Evolutionary conservation across 2,888 invertebrate species (phyloP).

Genomic region (Copidosoma aretas): DNA sequence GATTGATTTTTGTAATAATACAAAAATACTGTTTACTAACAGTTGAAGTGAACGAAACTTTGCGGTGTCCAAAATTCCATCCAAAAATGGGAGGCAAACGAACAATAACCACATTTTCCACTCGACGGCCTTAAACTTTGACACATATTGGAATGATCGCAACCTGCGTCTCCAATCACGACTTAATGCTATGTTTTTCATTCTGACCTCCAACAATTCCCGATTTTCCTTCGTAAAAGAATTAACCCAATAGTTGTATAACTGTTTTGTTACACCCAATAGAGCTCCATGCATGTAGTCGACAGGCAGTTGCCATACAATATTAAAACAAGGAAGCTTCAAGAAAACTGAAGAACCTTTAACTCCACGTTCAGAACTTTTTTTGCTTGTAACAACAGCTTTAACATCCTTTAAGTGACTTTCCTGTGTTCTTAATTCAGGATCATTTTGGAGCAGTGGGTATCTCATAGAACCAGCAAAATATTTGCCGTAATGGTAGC

Average conservation of each 20-base stretch:
- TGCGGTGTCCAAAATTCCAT: constrained; percentile 26
- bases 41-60: constrained; percentile 5
- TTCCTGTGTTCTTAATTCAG: constrained; percentile 17
- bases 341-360: constrained; percentile 18
- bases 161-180: constrained; percentile 7
- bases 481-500: constrained; percentile 36
- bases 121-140: constrained; percentile 34
- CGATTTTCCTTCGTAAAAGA: background rate
- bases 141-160: background rate
- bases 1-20: background rate
- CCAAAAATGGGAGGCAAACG: constrained; percentile 21
- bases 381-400: background rate
- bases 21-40: background rate
- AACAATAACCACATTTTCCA: constrained; percentile 34
- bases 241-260: constrained; percentile 19
- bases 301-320: constrained; percentile 19
- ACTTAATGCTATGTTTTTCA: background rate
- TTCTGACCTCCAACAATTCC: background rate
- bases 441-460: constrained; percentile 15
- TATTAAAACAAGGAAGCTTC: constrained; percentile 1
- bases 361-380: constrained; percentile 6
- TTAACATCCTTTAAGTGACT: constrained; percentile 8
- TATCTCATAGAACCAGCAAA: constrained; percentile 4
- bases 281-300: constrained; percentile 31
- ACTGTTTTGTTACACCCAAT: constrained; percentile 22